Percentiles rank a stretch among this genome's conserved stretches.
Conservation (phyloP, 2,797 vertebrate genomes). For the Paedocypris micromegethes region DNA sequence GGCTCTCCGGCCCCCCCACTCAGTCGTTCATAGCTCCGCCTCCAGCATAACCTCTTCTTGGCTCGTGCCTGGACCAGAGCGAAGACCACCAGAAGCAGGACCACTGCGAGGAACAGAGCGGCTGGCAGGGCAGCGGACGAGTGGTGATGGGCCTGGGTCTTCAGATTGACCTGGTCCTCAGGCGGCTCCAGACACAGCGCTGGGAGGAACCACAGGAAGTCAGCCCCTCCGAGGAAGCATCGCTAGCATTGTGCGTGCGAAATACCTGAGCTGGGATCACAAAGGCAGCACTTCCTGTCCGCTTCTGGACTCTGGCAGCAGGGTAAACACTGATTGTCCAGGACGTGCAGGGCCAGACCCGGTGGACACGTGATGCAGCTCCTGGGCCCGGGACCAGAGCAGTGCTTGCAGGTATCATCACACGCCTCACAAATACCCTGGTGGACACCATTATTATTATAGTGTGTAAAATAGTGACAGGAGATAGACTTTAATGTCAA, state of each 20-base stretch:
- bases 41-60: conserved; percentile 71
- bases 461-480: too few species aligned
- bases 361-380: conserved; percentile 69
- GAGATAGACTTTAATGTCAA: too few species aligned
- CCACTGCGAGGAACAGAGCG: conserved; percentile 56
- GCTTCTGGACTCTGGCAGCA: conserved; percentile 63
- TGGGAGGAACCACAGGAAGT: conserved; percentile 32
- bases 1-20: conserved; percentile 55
- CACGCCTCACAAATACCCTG: conserved; percentile 56
- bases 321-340: conserved; percentile 63
- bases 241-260: conserved; percentile 29
- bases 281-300: conserved; percentile 68
- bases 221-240: too few species aligned
- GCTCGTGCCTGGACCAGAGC: conserved; percentile 61
- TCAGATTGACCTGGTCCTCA: conserved; percentile 46
- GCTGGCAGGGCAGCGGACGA: conserved; percentile 58
- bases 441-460: background rate
- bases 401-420: conserved; percentile 68
- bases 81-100: conserved; percentile 53
- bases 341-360: conserved; percentile 65
- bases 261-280: conserved; percentile 67
- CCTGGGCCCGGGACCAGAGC: conserved; percentile 61
- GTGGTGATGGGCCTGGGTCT: conserved; percentile 51
- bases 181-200: conserved; percentile 69
- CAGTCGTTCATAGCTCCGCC: conserved; percentile 70